Evolutionary conservation across 1,140 invertebrate species (phyloP).

Genomic region (Cepaea nemoralis): DNA sequence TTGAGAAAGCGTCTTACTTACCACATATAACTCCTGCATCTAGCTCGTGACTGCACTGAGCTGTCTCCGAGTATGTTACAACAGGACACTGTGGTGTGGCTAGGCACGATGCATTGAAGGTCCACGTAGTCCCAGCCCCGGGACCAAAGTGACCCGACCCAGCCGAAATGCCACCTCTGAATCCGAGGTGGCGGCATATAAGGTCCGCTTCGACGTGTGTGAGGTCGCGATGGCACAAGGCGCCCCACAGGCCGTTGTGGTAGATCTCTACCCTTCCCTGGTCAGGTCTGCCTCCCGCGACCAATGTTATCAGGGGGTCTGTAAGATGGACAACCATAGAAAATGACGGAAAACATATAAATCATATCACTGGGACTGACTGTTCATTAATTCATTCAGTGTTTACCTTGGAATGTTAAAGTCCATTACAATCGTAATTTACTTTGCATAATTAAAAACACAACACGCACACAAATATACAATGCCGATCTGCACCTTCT

Average conservation of each 20-base stretch:
- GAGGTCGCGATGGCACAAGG: slow-evolving; percentile 92
- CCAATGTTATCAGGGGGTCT: slow-evolving; percentile 59
- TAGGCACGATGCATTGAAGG: slow-evolving; percentile 53
- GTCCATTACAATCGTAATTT: too few relatives aligned
- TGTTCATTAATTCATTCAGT: too few relatives aligned
- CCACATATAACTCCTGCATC: slow-evolving; percentile 57
- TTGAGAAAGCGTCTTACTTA: slow-evolving; percentile 40
- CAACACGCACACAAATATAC: too few relatives aligned
- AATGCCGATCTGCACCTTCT: too few relatives aligned
- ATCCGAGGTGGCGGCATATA: slow-evolving; percentile 83
- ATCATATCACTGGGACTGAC: too few relatives aligned
- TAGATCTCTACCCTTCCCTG: slow-evolving; percentile 91
- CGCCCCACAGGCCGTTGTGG: slow-evolving; percentile 88
- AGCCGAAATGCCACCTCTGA: slow-evolving; percentile 53
- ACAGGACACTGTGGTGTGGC: slow-evolving; percentile 40
- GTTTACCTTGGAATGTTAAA: too few relatives aligned
- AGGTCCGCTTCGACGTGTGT: slow-evolving; percentile 84
- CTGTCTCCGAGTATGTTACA: slow-evolving; percentile 17
- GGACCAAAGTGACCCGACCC: slow-evolving; percentile 49
- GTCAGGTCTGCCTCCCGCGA: slow-evolving; percentile 56
- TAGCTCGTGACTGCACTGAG: slow-evolving; percentile 47
- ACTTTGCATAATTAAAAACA: too few relatives aligned
- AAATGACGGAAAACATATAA: too few relatives aligned
- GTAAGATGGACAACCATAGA: neutral
- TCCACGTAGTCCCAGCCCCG: slow-evolving; percentile 49